Base-by-base conservation (phyloP, 1,140 invertebrate species). In the Drosophila pachea region DNA sequence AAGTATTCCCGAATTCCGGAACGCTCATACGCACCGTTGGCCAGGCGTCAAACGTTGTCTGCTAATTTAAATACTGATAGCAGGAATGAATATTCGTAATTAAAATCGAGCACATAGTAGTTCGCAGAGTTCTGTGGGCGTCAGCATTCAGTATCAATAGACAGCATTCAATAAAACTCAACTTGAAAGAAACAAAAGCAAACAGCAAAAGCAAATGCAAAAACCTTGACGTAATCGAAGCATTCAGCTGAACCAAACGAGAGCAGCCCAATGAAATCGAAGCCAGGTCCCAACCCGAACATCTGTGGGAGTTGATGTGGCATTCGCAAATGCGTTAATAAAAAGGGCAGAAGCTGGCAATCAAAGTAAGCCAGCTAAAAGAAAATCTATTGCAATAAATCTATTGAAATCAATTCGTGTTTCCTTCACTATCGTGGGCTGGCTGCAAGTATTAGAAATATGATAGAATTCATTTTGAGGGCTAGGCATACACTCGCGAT, bases 151-250 rank as follows among this genome's bases (percentile, higher is more conserved):
- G 78, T 78, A 82, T 82, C 78, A 82, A 82, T 82, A 82, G 78
- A 78, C 56, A 64, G 71, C 78, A 56, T 78, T 82, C 83, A 82
- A 82, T 82, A 81, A 82, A 82, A 82, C 68, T 71, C 68, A 66
- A 78, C 68, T 83, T 50, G 68, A 75, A 72, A 74, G 69, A 50
- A 47, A 29, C 62, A 75, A 62, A 62, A 65, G 56, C 62, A 49
- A 3, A 54, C 50, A 43, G 43, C 49, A 16, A 45, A 66, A 59
- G 62, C 65, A 73, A 73, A 58, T 58, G 65, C 38, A 65, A 76
- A 66, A 79, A 74, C 60, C 68, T 69, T 74, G 70, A 64, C 43
- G 66, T 53, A 79, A 84, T 76, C 79, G 78, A 79, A 76, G 75
- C 60, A 40, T 47, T 63, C 45, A 47, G 32, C 52, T 70, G 38